Evolutionary conservation across 2,888 invertebrate species (phyloP).

Genomic region (Serrognathus titanus): DNA sequence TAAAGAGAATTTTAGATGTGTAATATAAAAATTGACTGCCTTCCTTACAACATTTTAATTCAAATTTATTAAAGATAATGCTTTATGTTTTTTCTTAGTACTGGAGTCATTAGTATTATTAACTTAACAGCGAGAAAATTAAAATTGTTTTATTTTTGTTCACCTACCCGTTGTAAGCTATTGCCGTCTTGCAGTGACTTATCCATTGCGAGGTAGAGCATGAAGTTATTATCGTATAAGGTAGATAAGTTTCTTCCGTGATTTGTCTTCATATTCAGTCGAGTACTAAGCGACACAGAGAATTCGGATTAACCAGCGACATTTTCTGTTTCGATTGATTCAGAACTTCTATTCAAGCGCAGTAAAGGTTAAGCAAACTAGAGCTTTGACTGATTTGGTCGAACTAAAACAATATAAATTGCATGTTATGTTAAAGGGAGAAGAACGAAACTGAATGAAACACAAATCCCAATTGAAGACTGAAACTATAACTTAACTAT

Average conservation of each 20-base stretch:
- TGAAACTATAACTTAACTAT: too few relatives aligned
- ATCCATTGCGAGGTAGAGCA: conserved; percentile 71
- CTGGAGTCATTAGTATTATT: too few relatives aligned
- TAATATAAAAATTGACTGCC: too few relatives aligned
- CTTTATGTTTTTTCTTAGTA: too few relatives aligned
- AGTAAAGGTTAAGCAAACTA: conserved; percentile 62
- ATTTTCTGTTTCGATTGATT: conserved; percentile 70
- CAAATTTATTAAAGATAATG: too few relatives aligned
- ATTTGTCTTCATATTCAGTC: conserved; percentile 59
- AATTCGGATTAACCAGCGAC: conserved; percentile 55
- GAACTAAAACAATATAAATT: conserved; percentile 51
- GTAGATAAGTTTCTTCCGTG: conserved; percentile 42
- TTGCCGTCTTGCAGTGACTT: conserved; percentile 78
- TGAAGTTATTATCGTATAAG: conserved; percentile 65
- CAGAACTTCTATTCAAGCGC: conserved; percentile 70
- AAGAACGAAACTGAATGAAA: too few relatives aligned
- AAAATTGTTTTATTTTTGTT: too few relatives aligned
- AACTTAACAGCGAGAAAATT: too few relatives aligned
- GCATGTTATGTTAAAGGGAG: too few relatives aligned
- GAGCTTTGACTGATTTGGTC: conserved; percentile 61
- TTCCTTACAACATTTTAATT: too few relatives aligned
- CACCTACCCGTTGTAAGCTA: conserved; percentile 55
- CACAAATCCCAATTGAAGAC: too few relatives aligned
- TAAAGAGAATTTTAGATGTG: too few relatives aligned
- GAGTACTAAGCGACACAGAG: conserved; percentile 60